Base-by-base conservation (phyloP, 1,140 invertebrate genomes). In the Phymastichus coffea region DNA sequence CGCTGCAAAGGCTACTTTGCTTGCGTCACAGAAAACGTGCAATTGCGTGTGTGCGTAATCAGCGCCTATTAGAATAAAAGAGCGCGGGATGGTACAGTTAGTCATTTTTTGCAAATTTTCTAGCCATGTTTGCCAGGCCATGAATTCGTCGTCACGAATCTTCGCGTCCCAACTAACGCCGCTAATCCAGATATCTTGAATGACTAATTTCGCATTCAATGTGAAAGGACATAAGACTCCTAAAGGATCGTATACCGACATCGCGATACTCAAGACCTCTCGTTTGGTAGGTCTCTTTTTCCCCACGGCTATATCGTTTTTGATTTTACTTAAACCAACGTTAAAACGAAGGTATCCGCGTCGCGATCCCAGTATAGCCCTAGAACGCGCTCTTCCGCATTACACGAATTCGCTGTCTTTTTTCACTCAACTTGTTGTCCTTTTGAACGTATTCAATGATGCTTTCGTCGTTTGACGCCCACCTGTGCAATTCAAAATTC, bases 171-270 rank as follows among this genome's bases (percentile, higher is more conserved):
- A 60, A 1, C 17, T n/a, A 1, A 54, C 17, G 0, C 44, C 23
- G 19, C 51, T 60, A 3, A 37, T 17, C 23, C 30, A 60, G 1
- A 54, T 26, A 1, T 60, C 19, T 25, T 56, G 54, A 10, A 47
- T 37, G 8, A 56, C n/a, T 2, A 56, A 37, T 28, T 15, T 28
- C 7, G 28, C 12, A 2, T 17, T 3, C 14, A 37, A 14, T 2
- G 30, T 37, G 9, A 57, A 47, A 1, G 43, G 44, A 2, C 19
- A 10, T 6, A 57, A 3, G 7, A 57, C 38, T 0, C 33, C 54
- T 6, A 47, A 10, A 1, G 43, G 54, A 25, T 46, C 37, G 17
- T 35, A 56, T 33, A 43, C 15, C 1, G 53, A 56, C 30, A 37
- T 46, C n/a, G 47, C 37, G 7, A 46, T 19, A 22, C 3, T 38